Base-by-base conservation (phyloP, 2,797 vertebrate genomes). In the Lacerta bilineata region DNA sequence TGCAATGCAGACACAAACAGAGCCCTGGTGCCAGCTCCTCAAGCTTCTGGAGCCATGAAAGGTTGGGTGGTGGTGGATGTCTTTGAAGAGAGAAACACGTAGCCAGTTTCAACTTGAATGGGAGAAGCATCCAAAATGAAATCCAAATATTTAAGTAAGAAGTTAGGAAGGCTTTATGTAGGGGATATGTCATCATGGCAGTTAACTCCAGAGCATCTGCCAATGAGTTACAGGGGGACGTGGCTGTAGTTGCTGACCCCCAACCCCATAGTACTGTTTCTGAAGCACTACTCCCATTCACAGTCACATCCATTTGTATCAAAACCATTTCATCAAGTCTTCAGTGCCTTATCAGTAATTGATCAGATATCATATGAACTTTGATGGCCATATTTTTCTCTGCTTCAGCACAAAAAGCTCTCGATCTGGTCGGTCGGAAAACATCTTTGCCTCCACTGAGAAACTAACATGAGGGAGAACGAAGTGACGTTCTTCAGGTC, bases 61-160 rank as follows among this genome's bases (percentile, higher is more conserved):
- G 91, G 91, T 86, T 95, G 95, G 93, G 94, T 88, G 83, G 93
- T 88, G 83, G 89, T 94, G 92, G 94, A 89, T 84, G 89, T 91
- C 94, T 95, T 93, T 94, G 92, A 95, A 95, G 91, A 94, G 83
- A 0, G 0, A 92, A 95, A 93, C 90, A 94, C 84, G 88, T 94
- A 95, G 95, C 95, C 94, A 95, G 95, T 93, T 94, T 93, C 91
- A 95, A 93, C 95, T 95, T 95, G 95, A 95, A 93, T 87, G 0
- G 89, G 90, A 95, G 92, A 95, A 94, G 83, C 93, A 91, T 94
- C 94, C 94, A 93, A 93, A 95, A 90, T 88, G 84, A 94, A 95
- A 95, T 89, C 90, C 92, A 95, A 95, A 90, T 90, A 94, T 84
- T 85, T n/a, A 36, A 36, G 8, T 61, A 80, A 82, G 80, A 95